Evolutionary conservation across 1,140 invertebrate genomes (phyloP).

Genomic region (Hermetia illucens): DNA sequence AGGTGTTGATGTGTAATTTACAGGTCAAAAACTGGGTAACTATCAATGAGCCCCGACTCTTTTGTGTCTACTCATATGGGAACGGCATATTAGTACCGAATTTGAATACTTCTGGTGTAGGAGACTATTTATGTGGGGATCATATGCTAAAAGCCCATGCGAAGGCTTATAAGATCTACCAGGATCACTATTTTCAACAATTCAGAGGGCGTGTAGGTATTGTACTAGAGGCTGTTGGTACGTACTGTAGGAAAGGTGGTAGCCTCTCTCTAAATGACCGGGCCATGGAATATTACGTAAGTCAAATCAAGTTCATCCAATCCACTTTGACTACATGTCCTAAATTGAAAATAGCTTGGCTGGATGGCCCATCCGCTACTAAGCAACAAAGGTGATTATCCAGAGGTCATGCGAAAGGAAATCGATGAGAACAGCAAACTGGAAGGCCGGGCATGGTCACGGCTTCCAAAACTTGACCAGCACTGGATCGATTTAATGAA

Average conservation of each 20-base stretch:
- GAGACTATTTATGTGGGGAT: constrained; percentile 36
- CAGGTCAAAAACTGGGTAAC: constrained; percentile 41
- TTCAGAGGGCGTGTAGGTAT: constrained; percentile 35
- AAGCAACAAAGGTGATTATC: constrained; percentile 43
- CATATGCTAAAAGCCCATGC: constrained; percentile 40
- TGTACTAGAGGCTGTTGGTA: constrained; percentile 31
- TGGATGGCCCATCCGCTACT: constrained; percentile 49
- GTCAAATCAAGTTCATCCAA: too few species aligned
- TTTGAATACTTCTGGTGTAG: constrained; percentile 24
- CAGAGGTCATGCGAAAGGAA: constrained; percentile 37
- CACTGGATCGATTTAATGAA: constrained; percentile 32
- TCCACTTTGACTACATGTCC: too few species aligned
- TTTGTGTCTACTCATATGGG: constrained; percentile 33
- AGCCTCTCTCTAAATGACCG: too few species aligned
- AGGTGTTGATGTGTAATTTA: not conserved
- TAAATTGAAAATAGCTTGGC: constrained; percentile 41
- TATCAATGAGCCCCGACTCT: constrained; percentile 40
- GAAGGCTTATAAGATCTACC: constrained; percentile 32
- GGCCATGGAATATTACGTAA: constrained; percentile 35
- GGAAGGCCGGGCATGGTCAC: constrained; percentile 35
- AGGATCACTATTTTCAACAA: constrained; percentile 19
- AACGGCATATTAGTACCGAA: not conserved
- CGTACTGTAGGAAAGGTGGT: constrained; percentile 26
- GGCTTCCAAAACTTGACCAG: constrained; percentile 35
- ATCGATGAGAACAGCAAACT: constrained; percentile 36